phyloP scores from a whole-genome alignment of 2,113 vertebrate species.

The Microcebus lehilahytsara region DNA sequence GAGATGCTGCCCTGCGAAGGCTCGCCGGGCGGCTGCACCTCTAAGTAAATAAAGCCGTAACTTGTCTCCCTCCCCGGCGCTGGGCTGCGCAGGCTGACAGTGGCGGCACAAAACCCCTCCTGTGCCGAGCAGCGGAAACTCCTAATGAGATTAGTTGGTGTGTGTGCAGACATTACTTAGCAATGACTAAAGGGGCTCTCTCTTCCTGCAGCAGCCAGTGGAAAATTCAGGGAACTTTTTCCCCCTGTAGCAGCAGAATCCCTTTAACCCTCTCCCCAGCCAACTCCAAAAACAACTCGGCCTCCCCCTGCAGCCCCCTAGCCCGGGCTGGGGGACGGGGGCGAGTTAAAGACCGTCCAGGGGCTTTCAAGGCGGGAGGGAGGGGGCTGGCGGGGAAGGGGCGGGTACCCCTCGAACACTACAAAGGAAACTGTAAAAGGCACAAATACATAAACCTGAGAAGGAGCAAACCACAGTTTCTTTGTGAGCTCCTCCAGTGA shows the following conservation, averaged over 20 bases:
- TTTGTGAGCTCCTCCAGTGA: constrained; percentile 96
- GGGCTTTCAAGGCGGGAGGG: constrained; percentile 50
- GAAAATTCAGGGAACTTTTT: constrained; percentile 92
- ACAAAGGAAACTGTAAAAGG: constrained; percentile 87
- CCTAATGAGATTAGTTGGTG: constrained; percentile 98
- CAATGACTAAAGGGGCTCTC: constrained; percentile 95
- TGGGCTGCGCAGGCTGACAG: constrained; percentile 80
- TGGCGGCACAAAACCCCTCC: constrained; percentile 91
- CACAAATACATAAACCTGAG: constrained; percentile 88
- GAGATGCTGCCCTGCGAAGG: constrained; percentile 65
- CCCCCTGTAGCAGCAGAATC: constrained; percentile 88
- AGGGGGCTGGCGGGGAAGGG: constrained; percentile 20
- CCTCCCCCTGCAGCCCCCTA: constrained; percentile 39
- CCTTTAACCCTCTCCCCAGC: constrained; percentile 86
- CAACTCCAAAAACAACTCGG: constrained; percentile 87
- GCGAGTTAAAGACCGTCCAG: not conserved
- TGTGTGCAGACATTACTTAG: constrained; percentile 97
- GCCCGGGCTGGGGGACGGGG: constrained; percentile 62
- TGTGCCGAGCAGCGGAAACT: constrained; percentile 96
- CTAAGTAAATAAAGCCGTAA: constrained; percentile 84
- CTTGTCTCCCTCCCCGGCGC: constrained; percentile 79
- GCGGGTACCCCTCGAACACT: constrained; percentile 78
- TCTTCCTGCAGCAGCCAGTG: constrained; percentile 95
- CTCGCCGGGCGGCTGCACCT: constrained; percentile 41
- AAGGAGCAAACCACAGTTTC: constrained; percentile 92